These are phyloP conservation scores for Sinodicranocentrus sp. DNA, from an alignment of 2,888 invertebrate species.

Conservation along the genomic window DNA sequence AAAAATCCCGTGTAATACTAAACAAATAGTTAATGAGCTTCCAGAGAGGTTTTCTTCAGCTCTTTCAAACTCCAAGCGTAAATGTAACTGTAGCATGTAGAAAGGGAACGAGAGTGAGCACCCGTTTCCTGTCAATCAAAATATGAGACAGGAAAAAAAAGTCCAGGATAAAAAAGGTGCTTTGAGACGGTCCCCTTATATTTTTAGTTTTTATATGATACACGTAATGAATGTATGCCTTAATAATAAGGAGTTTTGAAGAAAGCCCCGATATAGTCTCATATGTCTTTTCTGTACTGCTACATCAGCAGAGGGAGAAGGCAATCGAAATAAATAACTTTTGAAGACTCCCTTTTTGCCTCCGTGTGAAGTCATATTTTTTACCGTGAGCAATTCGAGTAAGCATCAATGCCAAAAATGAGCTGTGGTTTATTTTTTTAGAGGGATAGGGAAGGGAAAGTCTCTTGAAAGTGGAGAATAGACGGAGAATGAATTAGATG, in stretches of 20 bases:
- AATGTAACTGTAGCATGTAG: no score
- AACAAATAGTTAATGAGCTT: slow-evolving; percentile 42
- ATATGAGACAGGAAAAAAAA: slow-evolving; percentile 4
- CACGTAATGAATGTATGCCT: no score
- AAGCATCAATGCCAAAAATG: no score
- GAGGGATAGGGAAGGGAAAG: slow-evolving; percentile 3
- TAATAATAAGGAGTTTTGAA: slow-evolving; percentile 15
- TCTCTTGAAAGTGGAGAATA: neutral
- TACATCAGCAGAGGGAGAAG: slow-evolving; percentile 13
- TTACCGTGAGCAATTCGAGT: no score
- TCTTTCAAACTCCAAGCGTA: neutral
- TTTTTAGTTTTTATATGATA: neutral
- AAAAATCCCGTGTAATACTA: slow-evolving; percentile 20
- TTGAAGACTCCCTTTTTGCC: slow-evolving; percentile 22
- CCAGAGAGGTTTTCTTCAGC: neutral
- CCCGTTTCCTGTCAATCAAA: slow-evolving; percentile 50
- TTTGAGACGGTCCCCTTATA: neutral
- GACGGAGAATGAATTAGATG: neutral
- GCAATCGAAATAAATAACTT: slow-evolving; percentile 35
- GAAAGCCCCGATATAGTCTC: neutral
- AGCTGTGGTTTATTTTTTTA: no score
- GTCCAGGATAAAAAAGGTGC: no score
- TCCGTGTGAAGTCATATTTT: slow-evolving; percentile 15
- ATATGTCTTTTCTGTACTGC: slow-evolving; percentile 28
- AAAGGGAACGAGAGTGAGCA: slow-evolving; percentile 21